Base-by-base conservation (phyloP, 2,797 vertebrate species). In the Tokudaia tokunoshimensis region DNA sequence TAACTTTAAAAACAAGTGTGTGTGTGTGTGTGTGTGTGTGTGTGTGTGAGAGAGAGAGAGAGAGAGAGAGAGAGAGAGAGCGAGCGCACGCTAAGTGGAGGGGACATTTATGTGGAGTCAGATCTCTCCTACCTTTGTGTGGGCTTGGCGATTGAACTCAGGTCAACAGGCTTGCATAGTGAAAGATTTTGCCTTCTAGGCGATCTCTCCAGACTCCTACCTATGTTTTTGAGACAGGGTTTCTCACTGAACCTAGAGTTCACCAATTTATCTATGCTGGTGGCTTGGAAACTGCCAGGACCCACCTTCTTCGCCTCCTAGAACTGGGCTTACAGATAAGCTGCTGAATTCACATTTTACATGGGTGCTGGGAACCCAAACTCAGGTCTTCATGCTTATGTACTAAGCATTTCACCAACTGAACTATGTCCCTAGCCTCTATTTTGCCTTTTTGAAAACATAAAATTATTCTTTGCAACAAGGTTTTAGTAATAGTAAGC, bases 381-480 rank as follows among this genome's bases (percentile, higher is more conserved):
- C 76, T 10, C 17, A 57, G 29, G 76, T 29, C 76, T 29, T 34
- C 31, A 2, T 79, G 76, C 29, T 52, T 34, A 55, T 19, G 14
- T 19, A 52, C 14, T 20, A 22, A 47, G 47, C 76, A 79, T 34
- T 34, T 79, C 52, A 79, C 47, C 10, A 31, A 57, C 34, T 57
- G 19, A n/a, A 52, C 29, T 44, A 52, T 34, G 29, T 31, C 47
- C 47, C 7, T 3, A 50, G 52, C 52, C n/a, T 81, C 17, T 59
- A 55, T 4, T 59, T 59, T 50, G 26, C 52, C 31, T 83, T 91
- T 57, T 76, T 47, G 86, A 92, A 93, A 52, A 92, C 1, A 92
- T n/a, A 31, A 91, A 91, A 95, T 85, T 50, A 90, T 10, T 22
- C 41, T 75, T 72, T 93, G 22, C 52, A 96, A 96, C 65, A 94